Percentiles rank a stretch among this genome's conserved stretches.
phyloP scores from a whole-genome alignment of 2,113 vertebrate species.

The Corythaeola cristata region DNA sequence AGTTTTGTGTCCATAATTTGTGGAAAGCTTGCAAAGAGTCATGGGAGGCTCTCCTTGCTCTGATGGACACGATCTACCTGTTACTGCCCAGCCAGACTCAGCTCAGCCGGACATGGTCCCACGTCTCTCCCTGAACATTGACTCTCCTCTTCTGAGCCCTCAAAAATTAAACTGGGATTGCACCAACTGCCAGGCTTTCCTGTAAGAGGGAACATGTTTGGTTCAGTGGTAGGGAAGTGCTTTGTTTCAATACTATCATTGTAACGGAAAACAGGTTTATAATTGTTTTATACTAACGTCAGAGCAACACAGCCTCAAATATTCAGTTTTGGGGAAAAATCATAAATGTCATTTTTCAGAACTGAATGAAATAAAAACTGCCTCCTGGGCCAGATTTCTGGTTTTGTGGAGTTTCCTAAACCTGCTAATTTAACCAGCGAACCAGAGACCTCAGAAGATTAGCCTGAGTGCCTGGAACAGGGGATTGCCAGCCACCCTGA shows the following conservation, averaged over 20 bases:
- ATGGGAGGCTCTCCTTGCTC: not conserved
- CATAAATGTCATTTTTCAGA: not conserved
- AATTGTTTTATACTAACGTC: not conserved
- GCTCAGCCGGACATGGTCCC: not conserved
- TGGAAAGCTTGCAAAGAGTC: not conserved
- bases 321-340: not conserved
- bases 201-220: fast-evolving
- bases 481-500: not conserved
- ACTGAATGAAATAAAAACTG: not conserved
- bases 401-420: not conserved
- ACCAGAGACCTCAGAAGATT: not conserved
- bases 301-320: not conserved
- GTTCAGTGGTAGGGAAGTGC: not conserved
- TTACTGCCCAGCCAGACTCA: fast-evolving
- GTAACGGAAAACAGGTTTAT: not conserved
- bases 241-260: fast-evolving
- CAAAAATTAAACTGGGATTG: not conserved
- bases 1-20: not conserved
- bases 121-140: fast-evolving
- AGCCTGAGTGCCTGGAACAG: not conserved
- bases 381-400: not conserved
- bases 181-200: not conserved
- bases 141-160: not conserved
- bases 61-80: not conserved
- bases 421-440: not conserved